Evolutionary conservation across 2,113 vertebrate genomes (phyloP).

Genomic region (Riparia riparia): DNA sequence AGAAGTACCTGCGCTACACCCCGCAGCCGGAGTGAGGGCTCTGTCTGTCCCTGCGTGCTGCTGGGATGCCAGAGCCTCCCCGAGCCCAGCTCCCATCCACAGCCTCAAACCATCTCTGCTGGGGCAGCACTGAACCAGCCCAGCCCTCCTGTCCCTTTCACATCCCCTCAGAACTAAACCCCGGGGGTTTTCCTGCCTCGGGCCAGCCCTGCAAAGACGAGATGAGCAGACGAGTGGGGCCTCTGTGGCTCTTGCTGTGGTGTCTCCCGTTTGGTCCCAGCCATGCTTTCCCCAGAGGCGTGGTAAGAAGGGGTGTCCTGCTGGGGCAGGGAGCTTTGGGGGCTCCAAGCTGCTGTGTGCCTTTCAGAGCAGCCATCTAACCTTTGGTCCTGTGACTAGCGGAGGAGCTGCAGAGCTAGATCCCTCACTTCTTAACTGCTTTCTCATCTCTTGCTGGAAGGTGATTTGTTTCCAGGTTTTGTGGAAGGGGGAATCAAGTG

Average conservation of each 20-base stretch:
- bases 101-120: not conserved
- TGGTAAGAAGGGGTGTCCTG: not conserved
- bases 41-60: accelerated
- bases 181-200: not conserved
- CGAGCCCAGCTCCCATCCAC: not conserved
- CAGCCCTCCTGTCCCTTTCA: not conserved
- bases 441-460: conserved; percentile 10
- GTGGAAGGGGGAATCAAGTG: not conserved
- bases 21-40: conserved; percentile 75
- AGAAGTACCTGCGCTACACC: conserved; percentile 94
- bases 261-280: not conserved
- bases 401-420: not conserved
- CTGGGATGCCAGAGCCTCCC: not conserved
- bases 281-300: accelerated
- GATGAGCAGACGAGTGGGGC: not conserved
- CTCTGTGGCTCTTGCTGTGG: not conserved
- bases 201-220: not conserved
- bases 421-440: conserved; percentile 13
- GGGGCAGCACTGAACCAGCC: not conserved
- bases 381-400: not conserved
- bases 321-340: not conserved
- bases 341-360: not conserved
- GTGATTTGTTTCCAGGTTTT: not conserved
- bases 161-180: not conserved
- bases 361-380: not conserved